Base-by-base conservation (phyloP, 2,113 vertebrate species). In the Orientallactaga bullata region DNA sequence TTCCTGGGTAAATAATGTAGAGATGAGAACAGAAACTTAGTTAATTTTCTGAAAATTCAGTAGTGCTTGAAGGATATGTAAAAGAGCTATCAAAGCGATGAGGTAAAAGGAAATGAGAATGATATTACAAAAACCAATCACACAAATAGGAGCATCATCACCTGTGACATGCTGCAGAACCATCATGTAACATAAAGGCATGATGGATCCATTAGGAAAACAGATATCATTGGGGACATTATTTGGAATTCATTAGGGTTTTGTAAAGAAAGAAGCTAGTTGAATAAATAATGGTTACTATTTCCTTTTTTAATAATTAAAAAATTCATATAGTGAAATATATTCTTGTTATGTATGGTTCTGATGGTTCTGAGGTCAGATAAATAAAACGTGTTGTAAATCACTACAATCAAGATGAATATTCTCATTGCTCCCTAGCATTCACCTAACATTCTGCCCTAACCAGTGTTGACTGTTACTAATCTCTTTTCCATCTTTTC, bases 211-310 rank as follows among this genome's bases (percentile, higher is more conserved):
- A 1, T 68, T 88, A 61, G 47, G 23, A 88, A 85, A 85, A 73
- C 73, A 88, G 47, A 69, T 51, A 94, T 83, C 23, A 76, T 85
- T 89, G 32, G 12, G 85, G 37, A 86, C 61, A 81, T 81, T 85
- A 32, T 90, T 69, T 91, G 10, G 5, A 87, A 78, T 69, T 91
- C 32, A 58, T 26, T 84, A 13, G n/a, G 11, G 7, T 32, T 77
- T 95, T 69, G 71, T 87, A 76, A 92, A 93, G 20, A 71, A 80
- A 90, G n/a, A 47, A 71, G 7, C 9, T 77, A 76, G 30, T 90
- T 76, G 73, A 79, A 28, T 74, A 92, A 80, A 81, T 69, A 80
- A 60, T 85, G 32, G 6, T 71, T 26, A 26, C 9, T 69, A 85
- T 82, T 90, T 92, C 74, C 39, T 35, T 82, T 65, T 15, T 90